These are phyloP conservation scores for Ginglymostoma cirratum DNA, from an alignment of 2,113 vertebrate species.

Conservation along the genomic window DNA sequence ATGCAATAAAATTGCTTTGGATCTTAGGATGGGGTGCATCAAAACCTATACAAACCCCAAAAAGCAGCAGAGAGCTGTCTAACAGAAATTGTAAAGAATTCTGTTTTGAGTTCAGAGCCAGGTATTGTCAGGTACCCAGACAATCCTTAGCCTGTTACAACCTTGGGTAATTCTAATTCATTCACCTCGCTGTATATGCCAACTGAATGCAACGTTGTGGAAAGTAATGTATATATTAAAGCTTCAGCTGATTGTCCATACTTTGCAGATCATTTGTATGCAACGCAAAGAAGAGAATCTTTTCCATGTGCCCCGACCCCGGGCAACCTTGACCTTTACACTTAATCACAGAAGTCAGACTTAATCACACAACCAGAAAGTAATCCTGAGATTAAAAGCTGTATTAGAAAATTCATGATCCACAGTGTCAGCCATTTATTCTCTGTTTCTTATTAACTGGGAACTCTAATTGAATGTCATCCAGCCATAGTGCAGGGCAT, in stretches of 20 bases:
- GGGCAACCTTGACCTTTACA: neutral
- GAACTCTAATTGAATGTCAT: neutral
- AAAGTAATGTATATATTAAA: constrained; percentile 14
- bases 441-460: neutral
- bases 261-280: constrained; percentile 26
- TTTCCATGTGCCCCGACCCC: neutral
- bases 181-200: neutral
- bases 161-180: constrained; percentile 23
- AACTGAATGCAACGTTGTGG: neutral
- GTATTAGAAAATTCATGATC: neutral
- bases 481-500: neutral
- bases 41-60: neutral
- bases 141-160: neutral
- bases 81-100: neutral
- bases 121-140: neutral
- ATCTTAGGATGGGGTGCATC: neutral
- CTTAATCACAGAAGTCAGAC: neutral
- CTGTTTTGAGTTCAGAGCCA: neutral
- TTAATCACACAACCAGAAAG: neutral
- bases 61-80: neutral
- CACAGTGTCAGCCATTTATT: neutral
- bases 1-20: neutral
- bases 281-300: neutral
- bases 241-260: neutral
- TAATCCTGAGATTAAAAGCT: neutral